phyloP scores from a whole-genome alignment of 23 tunicate species.

The Halocynthia roretzi region DNA sequence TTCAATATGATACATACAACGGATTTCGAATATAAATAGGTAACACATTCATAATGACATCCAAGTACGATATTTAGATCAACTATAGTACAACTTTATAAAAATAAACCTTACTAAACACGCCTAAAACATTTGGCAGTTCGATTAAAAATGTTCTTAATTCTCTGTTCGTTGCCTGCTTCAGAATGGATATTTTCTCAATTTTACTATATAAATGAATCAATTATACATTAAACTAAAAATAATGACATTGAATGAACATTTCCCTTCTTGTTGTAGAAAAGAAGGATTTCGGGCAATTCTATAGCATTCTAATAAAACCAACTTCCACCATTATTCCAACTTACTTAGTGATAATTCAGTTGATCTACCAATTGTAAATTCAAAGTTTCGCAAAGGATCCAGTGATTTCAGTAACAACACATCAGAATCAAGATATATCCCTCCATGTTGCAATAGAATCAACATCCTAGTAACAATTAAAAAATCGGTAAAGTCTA shows the following conservation, averaged over 20 bases:
- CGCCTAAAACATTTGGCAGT: not conserved
- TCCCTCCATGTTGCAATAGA: slow-evolving; percentile 18
- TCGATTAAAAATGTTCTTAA: too few species aligned
- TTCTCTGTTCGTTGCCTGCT: not conserved
- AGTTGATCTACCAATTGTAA: slow-evolving; percentile 24
- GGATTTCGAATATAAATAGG: too few species aligned
- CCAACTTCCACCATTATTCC: not conserved
- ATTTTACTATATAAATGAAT: too few species aligned
- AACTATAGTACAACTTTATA: not conserved
- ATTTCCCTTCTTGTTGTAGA: too few species aligned
- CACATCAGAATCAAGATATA: slow-evolving; percentile 26
- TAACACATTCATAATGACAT: too few species aligned
- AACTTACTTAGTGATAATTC: slow-evolving; percentile 14
- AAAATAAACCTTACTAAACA: too few species aligned
- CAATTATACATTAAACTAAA: too few species aligned
- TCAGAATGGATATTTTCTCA: slow-evolving; percentile 6
- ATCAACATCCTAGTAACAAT: slow-evolving; percentile 17
- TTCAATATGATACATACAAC: too few species aligned
- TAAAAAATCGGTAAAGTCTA: not conserved
- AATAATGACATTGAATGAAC: too few species aligned
- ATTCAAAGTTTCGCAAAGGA: not conserved
- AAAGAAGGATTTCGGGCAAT: too few species aligned
- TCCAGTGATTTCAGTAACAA: slow-evolving; percentile 14
- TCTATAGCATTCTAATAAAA: too few species aligned
- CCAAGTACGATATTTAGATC: not conserved